Evolutionary conservation across 2,888 invertebrate species (phyloP), one percentile per base, ranked within the genome.

Genomic region (Drosophila lacicola): DNA sequence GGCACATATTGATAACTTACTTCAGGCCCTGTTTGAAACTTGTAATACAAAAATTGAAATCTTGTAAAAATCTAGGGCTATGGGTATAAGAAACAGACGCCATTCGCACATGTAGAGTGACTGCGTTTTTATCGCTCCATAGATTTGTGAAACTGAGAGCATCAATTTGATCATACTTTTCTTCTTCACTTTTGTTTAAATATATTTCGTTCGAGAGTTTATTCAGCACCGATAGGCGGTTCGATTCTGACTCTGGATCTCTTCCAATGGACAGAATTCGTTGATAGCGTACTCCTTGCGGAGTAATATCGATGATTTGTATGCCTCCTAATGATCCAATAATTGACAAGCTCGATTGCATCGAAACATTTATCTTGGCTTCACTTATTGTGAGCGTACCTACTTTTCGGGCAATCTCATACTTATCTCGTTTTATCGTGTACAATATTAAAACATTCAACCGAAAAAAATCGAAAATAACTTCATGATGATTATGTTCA

Each of bases 61-160:
- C 98, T 36, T 95, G 94, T 58, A 98, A 94, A 90, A 98, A 95
- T 76, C 95, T 95, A 0, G 97, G 96, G 55, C 97, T 97, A 93
- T 99, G 98, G 4, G 97, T 97, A 93, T 98, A 98, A 95, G 97
- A 97, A 63, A 98, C 96, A 39, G 97, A 97, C 1, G 97, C 98
- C 95, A 98, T 96, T 88, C 95, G 94, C 76, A 88, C 88, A 68
- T 90, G 91, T 19, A 92, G 84, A 66, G 83, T 90, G 14, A 91
- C 88, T 14, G 82, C 74, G 2, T 91, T 89, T 29, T 89, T 88
- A 25, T 91, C 89, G 56, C 88, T 89, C 63, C 92, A 90, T 19
- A 87, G 88, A 10, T 93, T 91, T 72, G 88, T 89, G 75, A 93
- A 93, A 42, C 90, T 91, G 17, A 93, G 75, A 0, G 93, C 93